Base-by-base conservation (phyloP, 2,888 invertebrate genomes). In the Odontocerum albicorne region DNA sequence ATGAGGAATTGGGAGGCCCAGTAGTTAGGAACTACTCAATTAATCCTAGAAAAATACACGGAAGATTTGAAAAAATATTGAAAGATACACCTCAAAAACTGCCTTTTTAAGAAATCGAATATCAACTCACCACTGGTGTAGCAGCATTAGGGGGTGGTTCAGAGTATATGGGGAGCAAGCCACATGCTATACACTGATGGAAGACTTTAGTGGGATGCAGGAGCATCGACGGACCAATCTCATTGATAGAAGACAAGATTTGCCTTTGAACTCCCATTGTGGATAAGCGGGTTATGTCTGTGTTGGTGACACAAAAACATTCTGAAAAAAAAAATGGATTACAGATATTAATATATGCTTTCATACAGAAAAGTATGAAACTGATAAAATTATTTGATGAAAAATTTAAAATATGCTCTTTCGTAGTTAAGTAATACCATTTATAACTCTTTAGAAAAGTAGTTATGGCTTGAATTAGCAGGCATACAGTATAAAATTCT, bases 261-360 rank as follows among this genome's bases (percentile, higher is more conserved):
- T 82, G 80, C 1, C 82, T 74, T 66, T 88, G 87, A 1, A 82
- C 71, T 1, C 87, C 86, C 17, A 78, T 72, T 10, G 83, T 82
- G 51, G 73, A 68, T 45, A 85, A 68, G 22, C 74, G 70, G 2
- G 73, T 70, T 0, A 82, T 65, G 45, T 79, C 77, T 0, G 73
- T 72, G 0, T 76, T 75, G 55, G 76, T 78, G n/a, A 85, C 69
- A 63, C 81, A 80, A 21, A 79, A 68, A 70, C 81, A 84, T 55
- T 81, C 83, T 79, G 65, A 22, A 61, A 64, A 44, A 10, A 33
- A 33, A 43, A 1, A 31, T 8, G 20, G 3, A 22, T 2, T 42
- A 2, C n/a, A 12, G 10, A 22, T 16, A 10, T 21, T 15, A 20
- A 6, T 17, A 22, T 4, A 17, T 12, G 39, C 7, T 15, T 7